A percentile compares a stretch with the other conserved stretches of the same genome.
These are phyloP conservation scores for Naja naja DNA, from an alignment of 2,113 vertebrate genomes.

Conservation along the genomic window DNA sequence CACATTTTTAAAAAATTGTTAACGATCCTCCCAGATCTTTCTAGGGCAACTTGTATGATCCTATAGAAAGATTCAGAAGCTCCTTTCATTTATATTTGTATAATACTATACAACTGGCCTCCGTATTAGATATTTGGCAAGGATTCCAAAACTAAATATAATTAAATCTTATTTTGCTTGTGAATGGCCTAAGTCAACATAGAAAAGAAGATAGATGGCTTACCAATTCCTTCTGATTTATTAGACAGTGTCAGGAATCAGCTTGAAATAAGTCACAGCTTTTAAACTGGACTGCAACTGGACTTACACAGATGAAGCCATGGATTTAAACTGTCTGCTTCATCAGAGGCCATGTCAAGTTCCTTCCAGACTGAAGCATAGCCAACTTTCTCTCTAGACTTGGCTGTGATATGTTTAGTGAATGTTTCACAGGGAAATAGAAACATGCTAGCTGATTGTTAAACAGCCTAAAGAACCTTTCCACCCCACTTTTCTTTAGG, in stretches of 20 bases:
- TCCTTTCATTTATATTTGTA: background rate
- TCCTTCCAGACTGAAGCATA: slow-evolving; percentile 29
- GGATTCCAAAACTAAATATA: background rate
- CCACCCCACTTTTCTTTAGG: background rate
- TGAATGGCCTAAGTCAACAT: slow-evolving; percentile 25
- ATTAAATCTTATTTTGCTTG: slow-evolving; percentile 22
- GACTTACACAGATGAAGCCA: slow-evolving; percentile 19
- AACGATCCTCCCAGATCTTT: background rate
- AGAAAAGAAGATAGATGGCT: slow-evolving; percentile 24
- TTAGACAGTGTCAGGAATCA: background rate
- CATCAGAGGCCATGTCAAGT: slow-evolving; percentile 9
- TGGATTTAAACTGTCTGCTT: slow-evolving; percentile 8
- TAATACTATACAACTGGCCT: background rate
- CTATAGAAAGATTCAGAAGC: background rate
- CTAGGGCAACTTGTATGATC: background rate
- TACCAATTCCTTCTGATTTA: background rate
- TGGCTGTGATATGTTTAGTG: slow-evolving; percentile 12
- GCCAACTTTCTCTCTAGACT: slow-evolving; percentile 4
- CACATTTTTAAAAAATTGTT: background rate
- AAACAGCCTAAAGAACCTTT: slow-evolving; percentile 13
- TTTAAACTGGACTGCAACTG: slow-evolving; percentile 23
- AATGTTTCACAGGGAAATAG: background rate
- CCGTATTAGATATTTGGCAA: slow-evolving; percentile 28
- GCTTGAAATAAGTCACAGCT: slow-evolving; percentile 20
- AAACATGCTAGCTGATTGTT: background rate